A percentile compares a stretch with the other conserved stretches of the same genome.
Evolutionary conservation across 2,888 invertebrate genomes (phyloP).

Genomic region (Trissonchulus sp.): DNA sequence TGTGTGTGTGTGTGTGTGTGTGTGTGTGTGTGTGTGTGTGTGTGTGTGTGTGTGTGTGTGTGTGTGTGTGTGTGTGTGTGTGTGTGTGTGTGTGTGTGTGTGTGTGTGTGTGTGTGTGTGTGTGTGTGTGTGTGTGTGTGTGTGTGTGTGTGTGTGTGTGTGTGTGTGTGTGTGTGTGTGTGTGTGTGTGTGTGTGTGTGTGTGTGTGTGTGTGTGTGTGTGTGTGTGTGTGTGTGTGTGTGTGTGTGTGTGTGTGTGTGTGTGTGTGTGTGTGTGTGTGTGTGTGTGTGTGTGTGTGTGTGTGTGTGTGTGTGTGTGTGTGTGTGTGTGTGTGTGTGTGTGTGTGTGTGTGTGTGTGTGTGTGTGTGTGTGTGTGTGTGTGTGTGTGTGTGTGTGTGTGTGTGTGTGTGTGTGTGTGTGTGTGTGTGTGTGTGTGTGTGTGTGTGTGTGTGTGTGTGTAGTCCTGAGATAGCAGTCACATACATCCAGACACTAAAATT

Average conservation of each 20-base stretch:
- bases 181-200: constrained; percentile 8
- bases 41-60: constrained; percentile 31
- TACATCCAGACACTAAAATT: too few relatives aligned
- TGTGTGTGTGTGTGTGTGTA: constrained; percentile 8
- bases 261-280: constrained; percentile 8
- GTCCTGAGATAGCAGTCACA: too few relatives aligned
- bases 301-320: constrained; percentile 8
- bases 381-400: constrained; percentile 8
- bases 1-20: constrained; percentile 31
- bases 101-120: constrained; percentile 8
- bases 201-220: constrained; percentile 8
- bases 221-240: constrained; percentile 8
- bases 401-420: constrained; percentile 8
- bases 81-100: constrained; percentile 8
- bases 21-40: constrained; percentile 30
- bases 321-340: constrained; percentile 8
- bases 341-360: constrained; percentile 8
- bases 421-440: constrained; percentile 8
- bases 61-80: constrained; percentile 8
- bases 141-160: constrained; percentile 8
- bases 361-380: constrained; percentile 8
- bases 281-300: constrained; percentile 8
- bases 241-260: constrained; percentile 8
- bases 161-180: constrained; percentile 8
- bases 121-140: constrained; percentile 8